These are phyloP conservation scores for Melipona quadrifasciata DNA, from an alignment of 1,140 invertebrate species.

Conservation along the genomic window DNA sequence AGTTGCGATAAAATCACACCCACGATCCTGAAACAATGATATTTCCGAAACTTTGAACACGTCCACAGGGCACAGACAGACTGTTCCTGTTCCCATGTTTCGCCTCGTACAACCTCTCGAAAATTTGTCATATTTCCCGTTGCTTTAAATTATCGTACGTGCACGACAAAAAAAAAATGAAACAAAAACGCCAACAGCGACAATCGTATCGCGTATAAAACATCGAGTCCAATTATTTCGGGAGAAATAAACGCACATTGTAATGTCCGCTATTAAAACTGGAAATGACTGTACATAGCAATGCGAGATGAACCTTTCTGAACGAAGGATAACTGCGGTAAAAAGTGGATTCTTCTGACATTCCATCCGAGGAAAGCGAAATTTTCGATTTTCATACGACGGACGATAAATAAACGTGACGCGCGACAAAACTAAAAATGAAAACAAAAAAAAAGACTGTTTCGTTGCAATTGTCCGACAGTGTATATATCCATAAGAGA, in stretches of 20 bases:
- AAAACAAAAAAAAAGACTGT: background rate
- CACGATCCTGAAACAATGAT: background rate
- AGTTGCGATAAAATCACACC: background rate
- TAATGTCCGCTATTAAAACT: background rate
- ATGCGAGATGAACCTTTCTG: background rate
- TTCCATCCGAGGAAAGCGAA: too few relatives aligned
- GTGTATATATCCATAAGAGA: too few relatives aligned
- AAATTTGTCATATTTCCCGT: background rate
- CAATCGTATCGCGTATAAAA: background rate
- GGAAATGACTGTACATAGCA: background rate
- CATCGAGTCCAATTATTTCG: background rate
- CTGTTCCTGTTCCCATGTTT: background rate
- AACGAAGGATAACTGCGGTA: background rate
- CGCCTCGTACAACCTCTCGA: background rate
- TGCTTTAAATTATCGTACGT: background rate
- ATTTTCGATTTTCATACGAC: background rate
- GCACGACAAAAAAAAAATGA: background rate
- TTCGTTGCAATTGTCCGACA: background rate
- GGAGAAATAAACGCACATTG: too few relatives aligned
- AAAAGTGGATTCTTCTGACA: too few relatives aligned
- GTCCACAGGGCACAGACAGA: background rate
- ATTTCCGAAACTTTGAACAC: background rate
- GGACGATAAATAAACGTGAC: too few relatives aligned
- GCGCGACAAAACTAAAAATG: background rate
- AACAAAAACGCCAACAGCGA: background rate